Conservation (phyloP, 1,140 invertebrate genomes). For the Platyscapa corneri region DNA sequence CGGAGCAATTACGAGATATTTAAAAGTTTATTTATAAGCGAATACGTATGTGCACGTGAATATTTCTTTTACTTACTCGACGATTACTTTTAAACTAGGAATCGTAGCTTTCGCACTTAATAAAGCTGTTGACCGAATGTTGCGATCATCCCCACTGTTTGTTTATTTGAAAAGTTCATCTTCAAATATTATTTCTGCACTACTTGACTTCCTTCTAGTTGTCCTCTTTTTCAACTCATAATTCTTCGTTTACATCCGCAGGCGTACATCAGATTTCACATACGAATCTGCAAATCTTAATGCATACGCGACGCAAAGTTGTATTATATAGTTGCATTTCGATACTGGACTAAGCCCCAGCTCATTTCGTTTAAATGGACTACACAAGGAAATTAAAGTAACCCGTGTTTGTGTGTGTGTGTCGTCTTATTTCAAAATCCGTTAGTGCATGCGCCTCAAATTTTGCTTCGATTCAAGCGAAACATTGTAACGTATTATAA, state of each 20-base stretch:
- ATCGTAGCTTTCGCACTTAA: too few species aligned
- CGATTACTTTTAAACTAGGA: too few species aligned
- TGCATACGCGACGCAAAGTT: not conserved
- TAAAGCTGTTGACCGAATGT: too few species aligned
- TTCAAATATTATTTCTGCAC: not conserved
- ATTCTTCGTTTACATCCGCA: not conserved
- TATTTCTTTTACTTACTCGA: too few species aligned
- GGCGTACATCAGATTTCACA: not conserved
- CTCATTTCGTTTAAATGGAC: not conserved
- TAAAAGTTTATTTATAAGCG: too few species aligned
- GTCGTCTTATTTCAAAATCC: not conserved
- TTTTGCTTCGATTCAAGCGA: not conserved
- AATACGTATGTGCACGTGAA: too few species aligned
- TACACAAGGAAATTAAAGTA: not conserved
- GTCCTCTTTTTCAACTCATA: not conserved
- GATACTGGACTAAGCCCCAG: not conserved
- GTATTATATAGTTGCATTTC: constrained; percentile 15
- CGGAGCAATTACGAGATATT: too few species aligned
- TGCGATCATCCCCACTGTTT: too few species aligned
- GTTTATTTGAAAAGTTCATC: not conserved
- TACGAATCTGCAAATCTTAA: not conserved
- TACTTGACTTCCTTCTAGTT: not conserved
- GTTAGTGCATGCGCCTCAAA: not conserved
- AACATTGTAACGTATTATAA: constrained; percentile 16
- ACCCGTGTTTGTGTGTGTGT: not conserved